phyloP scores from a whole-genome alignment of 1,140 invertebrate genomes.

The Hylaeus volcanicus region DNA sequence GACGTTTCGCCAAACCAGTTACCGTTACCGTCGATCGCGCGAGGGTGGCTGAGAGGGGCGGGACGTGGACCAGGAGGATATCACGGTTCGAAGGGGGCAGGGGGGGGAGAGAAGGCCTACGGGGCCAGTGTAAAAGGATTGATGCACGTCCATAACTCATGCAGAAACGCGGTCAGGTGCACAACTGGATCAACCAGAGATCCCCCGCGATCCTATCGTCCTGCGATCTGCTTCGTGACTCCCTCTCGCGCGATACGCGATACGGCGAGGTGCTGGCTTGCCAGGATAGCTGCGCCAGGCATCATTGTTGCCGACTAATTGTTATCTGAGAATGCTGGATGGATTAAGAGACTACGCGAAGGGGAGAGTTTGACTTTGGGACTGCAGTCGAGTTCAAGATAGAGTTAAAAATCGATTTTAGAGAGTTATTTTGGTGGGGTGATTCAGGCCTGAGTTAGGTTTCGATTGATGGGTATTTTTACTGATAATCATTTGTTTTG shows the following conservation, averaged over 20 bases:
- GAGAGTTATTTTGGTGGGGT: too few relatives aligned
- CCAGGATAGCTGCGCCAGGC: slow-evolving; percentile 10
- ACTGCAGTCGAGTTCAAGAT: too few relatives aligned
- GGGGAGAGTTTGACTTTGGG: too few relatives aligned
- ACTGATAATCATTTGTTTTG: too few relatives aligned
- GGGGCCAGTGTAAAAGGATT: slow-evolving; percentile 54
- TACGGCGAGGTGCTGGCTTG: slow-evolving; percentile 57
- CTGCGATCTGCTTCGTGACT: slow-evolving; percentile 68
- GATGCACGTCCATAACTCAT: slow-evolving; percentile 71
- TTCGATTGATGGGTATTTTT: too few relatives aligned
- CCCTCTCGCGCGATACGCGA: slow-evolving; percentile 50
- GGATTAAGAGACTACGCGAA: background rate
- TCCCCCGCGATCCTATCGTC: slow-evolving; percentile 67
- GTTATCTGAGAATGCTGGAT: background rate
- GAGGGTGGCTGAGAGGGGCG: slow-evolving; percentile 53
- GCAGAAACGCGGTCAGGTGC: slow-evolving; percentile 76
- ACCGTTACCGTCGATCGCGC: slow-evolving; percentile 53
- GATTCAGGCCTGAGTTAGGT: too few relatives aligned
- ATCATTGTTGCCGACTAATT: slow-evolving; percentile 37
- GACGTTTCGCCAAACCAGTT: slow-evolving; percentile 58
- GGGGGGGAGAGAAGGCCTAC: background rate
- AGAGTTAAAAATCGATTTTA: too few relatives aligned
- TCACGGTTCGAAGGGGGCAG: slow-evolving; percentile 7
- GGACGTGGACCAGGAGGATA: background rate
- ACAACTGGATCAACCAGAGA: slow-evolving; percentile 74